Percentiles rank a stretch among this genome's conserved stretches.
phyloP scores from a whole-genome alignment of 2,113 vertebrate genomes.

The Eurystomus gularis region DNA sequence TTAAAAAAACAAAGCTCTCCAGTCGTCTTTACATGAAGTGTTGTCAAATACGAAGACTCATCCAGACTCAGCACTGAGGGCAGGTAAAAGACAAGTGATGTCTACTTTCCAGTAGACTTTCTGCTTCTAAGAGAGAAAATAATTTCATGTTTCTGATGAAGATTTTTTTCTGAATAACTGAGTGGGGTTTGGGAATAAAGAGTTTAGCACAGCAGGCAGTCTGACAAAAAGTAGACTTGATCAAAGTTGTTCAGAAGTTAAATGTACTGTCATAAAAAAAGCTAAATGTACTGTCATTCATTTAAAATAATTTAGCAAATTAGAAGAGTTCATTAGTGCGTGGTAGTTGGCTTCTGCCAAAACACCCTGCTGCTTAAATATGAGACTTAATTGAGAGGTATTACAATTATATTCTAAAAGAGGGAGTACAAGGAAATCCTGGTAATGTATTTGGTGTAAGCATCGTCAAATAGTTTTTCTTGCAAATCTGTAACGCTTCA shows the following conservation, averaged over 20 bases:
- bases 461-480: not conserved
- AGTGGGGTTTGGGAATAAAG: slow-evolving; percentile 23
- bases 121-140: slow-evolving; percentile 11
- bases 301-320: slow-evolving; percentile 66
- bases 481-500: not conserved
- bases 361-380: slow-evolving; percentile 65
- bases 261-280: slow-evolving; percentile 52
- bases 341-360: slow-evolving; percentile 49
- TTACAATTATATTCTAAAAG: slow-evolving; percentile 55
- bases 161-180: slow-evolving; percentile 14
- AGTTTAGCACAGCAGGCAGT: slow-evolving; percentile 37
- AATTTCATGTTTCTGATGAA: slow-evolving; percentile 29
- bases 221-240: slow-evolving; percentile 45
- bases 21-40: not conserved
- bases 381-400: slow-evolving; percentile 60
- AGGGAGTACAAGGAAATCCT: slow-evolving; percentile 23
- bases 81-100: not conserved
- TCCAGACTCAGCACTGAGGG: not conserved
- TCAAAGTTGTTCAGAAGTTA: slow-evolving; percentile 62
- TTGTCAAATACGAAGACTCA: not conserved
- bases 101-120: not conserved
- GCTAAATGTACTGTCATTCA: slow-evolving; percentile 49
- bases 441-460: not conserved
- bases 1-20: not conserved
- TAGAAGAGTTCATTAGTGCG: slow-evolving; percentile 55